Percentiles rank a stretch among this genome's conserved stretches.
Conservation (phyloP, 2,113 vertebrate species). For the Oryzias curvinotus region DNA sequence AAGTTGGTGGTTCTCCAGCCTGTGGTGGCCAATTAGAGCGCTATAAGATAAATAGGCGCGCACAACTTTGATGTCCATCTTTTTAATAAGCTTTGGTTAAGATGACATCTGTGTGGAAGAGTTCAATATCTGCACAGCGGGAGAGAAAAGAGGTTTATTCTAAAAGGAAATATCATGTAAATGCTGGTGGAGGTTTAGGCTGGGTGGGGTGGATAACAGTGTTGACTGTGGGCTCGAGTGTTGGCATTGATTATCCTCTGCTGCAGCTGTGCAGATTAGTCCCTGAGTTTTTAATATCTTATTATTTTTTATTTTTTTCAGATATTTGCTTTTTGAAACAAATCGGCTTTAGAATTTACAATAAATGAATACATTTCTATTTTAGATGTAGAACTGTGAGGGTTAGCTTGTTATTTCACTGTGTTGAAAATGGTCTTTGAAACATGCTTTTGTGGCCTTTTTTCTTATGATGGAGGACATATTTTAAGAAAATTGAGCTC, state of each 20-base stretch:
- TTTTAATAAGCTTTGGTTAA: constrained; percentile 83
- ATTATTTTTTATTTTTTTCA: constrained; percentile 56
- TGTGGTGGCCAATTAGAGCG: constrained; percentile 78
- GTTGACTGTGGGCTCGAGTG: constrained; percentile 56
- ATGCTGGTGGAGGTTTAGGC: constrained; percentile 73
- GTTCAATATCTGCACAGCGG: constrained; percentile 77
- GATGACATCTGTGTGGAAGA: constrained; percentile 79
- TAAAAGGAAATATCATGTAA: constrained; percentile 76
- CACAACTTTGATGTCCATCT: constrained; percentile 77
- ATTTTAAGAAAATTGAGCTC: no score
- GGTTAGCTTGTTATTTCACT: no score
- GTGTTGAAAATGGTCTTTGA: no score
- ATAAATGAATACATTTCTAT: neutral
- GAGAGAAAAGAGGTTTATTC: constrained; percentile 77
- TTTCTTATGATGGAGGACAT: no score
- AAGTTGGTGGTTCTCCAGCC: constrained; percentile 72
- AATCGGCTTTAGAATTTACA: constrained; percentile 35
- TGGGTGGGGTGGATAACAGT: constrained; percentile 59
- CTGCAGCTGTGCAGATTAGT: constrained; percentile 71
- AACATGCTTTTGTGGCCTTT: no score
- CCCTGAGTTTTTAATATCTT: constrained; percentile 65
- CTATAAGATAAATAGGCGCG: constrained; percentile 74
- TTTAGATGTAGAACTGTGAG: no score
- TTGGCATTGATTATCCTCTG: constrained; percentile 71
- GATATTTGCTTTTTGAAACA: constrained; percentile 51